A percentile compares a stretch with the other conserved stretches of the same genome.
Conservation (phyloP, 2,113 vertebrate species). For the Triplophysa tibetana region DNA sequence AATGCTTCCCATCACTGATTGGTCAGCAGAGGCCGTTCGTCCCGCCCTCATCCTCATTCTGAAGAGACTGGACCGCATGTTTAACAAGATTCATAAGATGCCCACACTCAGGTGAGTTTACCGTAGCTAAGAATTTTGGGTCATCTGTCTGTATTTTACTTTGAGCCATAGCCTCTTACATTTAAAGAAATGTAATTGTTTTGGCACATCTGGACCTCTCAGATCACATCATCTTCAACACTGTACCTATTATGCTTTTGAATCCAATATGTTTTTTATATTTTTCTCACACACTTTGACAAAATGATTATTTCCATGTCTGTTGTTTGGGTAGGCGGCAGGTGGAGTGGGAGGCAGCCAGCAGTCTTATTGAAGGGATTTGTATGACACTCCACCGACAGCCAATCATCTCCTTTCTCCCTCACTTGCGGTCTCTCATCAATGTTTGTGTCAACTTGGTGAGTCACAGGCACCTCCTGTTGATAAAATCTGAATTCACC, state of each 20-base stretch:
- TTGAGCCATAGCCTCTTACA: too few species aligned
- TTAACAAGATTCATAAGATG: conserved; percentile 99
- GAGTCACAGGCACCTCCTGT: conserved; percentile 57
- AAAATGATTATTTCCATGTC: conserved; percentile 32
- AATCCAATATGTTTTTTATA: neutral
- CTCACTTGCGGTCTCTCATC: conserved; percentile 98
- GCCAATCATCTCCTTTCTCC: conserved; percentile 99
- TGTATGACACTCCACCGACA: conserved; percentile 98
- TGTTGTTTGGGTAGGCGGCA: conserved; percentile 85
- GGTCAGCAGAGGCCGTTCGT: conserved; percentile 92
- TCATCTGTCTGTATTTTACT: too few species aligned
- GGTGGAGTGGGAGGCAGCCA: conserved; percentile 99
- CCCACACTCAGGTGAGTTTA: conserved; percentile 95
- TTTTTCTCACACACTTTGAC: neutral
- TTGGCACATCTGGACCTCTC: neutral
- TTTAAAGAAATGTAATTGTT: too few species aligned
- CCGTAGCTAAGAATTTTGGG: conserved; percentile 51
- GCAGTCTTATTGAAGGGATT: conserved; percentile 99
- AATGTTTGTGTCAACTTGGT: conserved; percentile 99
- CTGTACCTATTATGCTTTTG: neutral
- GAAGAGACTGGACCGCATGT: conserved; percentile 98
- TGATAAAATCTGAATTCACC: neutral
- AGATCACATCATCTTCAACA: too few species aligned
- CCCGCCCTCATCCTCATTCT: conserved; percentile 98
- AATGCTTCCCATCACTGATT: conserved; percentile 98